phyloP scores from a whole-genome alignment of 2,113 vertebrate genomes.

The Centrocercus urophasianus region DNA sequence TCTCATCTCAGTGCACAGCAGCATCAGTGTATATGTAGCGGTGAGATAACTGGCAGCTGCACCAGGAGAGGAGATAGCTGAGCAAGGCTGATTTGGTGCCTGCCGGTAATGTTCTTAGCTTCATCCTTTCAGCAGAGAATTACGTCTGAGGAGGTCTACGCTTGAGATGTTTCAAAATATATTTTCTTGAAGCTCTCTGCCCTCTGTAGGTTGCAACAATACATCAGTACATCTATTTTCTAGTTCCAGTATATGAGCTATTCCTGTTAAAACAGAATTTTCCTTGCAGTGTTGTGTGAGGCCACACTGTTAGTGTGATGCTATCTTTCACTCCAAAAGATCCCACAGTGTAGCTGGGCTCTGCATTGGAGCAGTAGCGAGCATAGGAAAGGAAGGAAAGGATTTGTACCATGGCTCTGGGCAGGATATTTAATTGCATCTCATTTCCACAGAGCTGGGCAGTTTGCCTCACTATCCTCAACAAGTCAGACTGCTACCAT shows the following conservation, averaged over 20 bases:
- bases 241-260: background rate
- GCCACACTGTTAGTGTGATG: background rate
- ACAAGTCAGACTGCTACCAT: accelerated
- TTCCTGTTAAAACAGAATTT: background rate
- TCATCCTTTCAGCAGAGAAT: background rate
- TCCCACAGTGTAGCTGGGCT: background rate
- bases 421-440: background rate
- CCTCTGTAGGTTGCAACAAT: background rate
- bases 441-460: background rate
- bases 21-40: background rate
- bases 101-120: background rate
- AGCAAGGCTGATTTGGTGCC: accelerated
- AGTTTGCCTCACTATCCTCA: background rate
- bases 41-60: background rate
- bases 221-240: background rate
- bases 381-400: background rate
- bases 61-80: background rate
- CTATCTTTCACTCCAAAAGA: background rate
- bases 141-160: accelerated
- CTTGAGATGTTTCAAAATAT: background rate
- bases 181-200: background rate
- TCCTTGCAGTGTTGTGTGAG: background rate
- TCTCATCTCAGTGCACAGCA: accelerated
- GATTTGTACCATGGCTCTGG: background rate
- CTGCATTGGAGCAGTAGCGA: background rate